Base-by-base conservation (phyloP, 2,113 vertebrate species). In the Perognathus longimembris region DNA sequence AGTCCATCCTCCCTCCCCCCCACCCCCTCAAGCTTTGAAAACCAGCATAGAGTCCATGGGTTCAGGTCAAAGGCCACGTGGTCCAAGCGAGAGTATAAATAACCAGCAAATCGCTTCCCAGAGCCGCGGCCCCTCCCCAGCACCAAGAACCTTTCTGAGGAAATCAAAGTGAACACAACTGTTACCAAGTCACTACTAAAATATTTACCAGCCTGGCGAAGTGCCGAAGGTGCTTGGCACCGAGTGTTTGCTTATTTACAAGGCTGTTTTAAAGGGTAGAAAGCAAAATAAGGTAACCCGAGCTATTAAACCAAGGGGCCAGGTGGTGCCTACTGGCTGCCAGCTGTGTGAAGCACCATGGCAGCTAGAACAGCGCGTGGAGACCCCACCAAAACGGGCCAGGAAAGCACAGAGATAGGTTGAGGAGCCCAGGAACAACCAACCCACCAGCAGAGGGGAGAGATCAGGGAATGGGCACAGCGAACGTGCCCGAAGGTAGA, bases 141-240 rank as follows among this genome's bases (percentile, higher is more conserved):
- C 89, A 95, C 95, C 94, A 34, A 95, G 92, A 94, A 96, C 95
- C 94, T 96, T 96, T 93, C 95, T 2, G 95, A 96, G 84, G 92
- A 96, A 97, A 97, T 97, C 96, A 96, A 94, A 97, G 97, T 79
- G 97, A 96, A 64, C 91, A 92, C 95, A 88, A 96, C 95, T 95
- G 95, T 96, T 95, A 96, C 96, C 97, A 97, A 96, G 95, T 96
- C 96, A 96, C 95, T 96, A 87, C 96, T 97, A 94, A 96, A 96
- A 96, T 97, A 96, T 97, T 97, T 97, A 96, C 96, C 96, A 96
- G 97, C 95, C 96, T 97, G 95, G 94, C 95, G 2, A 85, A 63
- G 76, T 75, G 95, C 96, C 96, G 91, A 87, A 94, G 95, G 97
- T 96, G 97, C 97, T 95, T 97, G 96, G 96, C 96, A 96, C 96